Evolutionary conservation across 2,113 vertebrate genomes (phyloP).

Genomic region (Motacilla alba): DNA sequence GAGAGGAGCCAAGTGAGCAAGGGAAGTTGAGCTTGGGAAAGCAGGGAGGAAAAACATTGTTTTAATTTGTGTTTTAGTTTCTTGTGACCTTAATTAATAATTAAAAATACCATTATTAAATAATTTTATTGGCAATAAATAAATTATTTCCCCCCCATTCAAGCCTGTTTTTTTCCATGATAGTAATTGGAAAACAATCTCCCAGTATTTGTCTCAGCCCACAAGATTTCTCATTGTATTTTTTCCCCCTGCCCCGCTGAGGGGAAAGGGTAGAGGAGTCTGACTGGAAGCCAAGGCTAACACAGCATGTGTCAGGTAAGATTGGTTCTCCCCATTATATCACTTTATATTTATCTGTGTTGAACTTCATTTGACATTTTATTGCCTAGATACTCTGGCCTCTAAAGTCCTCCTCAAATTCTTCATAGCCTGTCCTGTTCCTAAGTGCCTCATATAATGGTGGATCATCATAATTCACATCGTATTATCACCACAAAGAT

Average conservation of each 20-base stretch:
- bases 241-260: neutral
- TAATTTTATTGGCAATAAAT: neutral
- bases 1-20: neutral
- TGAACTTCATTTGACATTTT: neutral
- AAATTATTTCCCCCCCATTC: neutral
- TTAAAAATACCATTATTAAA: neutral
- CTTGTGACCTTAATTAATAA: neutral
- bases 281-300: neutral
- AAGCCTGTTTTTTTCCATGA: fast-evolving
- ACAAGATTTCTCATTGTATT: neutral
- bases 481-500: neutral
- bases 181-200: neutral
- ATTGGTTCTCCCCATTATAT: neutral
- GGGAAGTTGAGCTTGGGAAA: neutral
- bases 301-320: neutral
- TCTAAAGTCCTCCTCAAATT: neutral
- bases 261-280: neutral
- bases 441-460: neutral
- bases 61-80: neutral
- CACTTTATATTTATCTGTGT: neutral
- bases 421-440: neutral
- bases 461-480: neutral
- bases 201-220: neutral
- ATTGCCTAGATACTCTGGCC: neutral
- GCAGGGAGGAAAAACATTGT: neutral